A percentile compares a stretch with the other conserved stretches of the same genome.
These are phyloP conservation scores for Sebastes minor DNA, from an alignment of 2,797 vertebrate species.

Conservation along the genomic window DNA sequence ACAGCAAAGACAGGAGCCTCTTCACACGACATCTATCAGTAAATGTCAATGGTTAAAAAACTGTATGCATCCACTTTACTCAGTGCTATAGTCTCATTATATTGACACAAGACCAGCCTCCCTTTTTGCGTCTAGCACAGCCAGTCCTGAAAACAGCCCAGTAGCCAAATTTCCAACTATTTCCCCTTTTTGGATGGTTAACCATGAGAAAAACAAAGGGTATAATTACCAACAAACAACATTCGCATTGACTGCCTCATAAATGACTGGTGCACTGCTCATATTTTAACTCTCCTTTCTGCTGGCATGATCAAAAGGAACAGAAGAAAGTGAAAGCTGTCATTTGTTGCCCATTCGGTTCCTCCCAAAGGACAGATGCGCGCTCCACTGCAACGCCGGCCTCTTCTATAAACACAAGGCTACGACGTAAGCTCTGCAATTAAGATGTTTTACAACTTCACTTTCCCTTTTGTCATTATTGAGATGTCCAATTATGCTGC, in stretches of 20 bases:
- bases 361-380: slow-evolving; percentile 7
- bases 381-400: neutral
- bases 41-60: neutral
- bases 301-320: slow-evolving; percentile 44
- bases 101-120: slow-evolving; percentile 1
- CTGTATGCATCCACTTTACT: neutral
- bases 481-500: slow-evolving; percentile 21
- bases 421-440: slow-evolving; percentile 28
- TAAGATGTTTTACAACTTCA: slow-evolving; percentile 23
- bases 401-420: slow-evolving; percentile 32
- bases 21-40: neutral
- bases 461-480: slow-evolving; percentile 22
- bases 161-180: slow-evolving; percentile 40
- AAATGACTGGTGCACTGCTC: slow-evolving; percentile 44
- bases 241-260: slow-evolving; percentile 40
- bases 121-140: slow-evolving; percentile 46
- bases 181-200: slow-evolving; percentile 68
- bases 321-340: slow-evolving; percentile 54
- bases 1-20: neutral
- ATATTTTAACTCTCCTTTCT: slow-evolving; percentile 50
- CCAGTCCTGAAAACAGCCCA: slow-evolving; percentile 36
- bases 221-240: slow-evolving; percentile 75
- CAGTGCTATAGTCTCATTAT: neutral
- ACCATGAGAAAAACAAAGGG: slow-evolving; percentile 57
- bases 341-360: slow-evolving; percentile 48